phyloP scores from a whole-genome alignment of 1,140 invertebrate species.

The Spodoptera frugiperda region DNA sequence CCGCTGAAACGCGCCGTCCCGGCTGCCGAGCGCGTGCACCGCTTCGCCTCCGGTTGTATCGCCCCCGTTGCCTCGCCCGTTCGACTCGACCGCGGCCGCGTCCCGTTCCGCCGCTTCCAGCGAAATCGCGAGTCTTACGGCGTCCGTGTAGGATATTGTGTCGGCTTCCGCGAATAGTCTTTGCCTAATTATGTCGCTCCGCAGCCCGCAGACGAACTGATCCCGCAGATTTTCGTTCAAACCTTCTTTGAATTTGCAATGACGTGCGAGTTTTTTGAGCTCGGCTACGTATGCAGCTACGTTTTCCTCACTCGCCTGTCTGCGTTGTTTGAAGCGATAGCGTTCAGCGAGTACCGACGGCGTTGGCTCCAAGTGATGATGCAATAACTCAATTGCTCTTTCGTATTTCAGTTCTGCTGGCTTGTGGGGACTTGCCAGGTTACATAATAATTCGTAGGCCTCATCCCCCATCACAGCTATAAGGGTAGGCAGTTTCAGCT shows the following conservation, averaged over 20 bases:
- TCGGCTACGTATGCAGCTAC: background rate
- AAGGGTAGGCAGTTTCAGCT: conserved; percentile 28
- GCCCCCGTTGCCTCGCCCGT: background rate
- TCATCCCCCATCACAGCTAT: conserved; percentile 48
- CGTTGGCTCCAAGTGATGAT: conserved; percentile 2
- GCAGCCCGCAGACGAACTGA: conserved; percentile 27
- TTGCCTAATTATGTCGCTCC: background rate
- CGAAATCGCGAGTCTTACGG: conserved; percentile 13
- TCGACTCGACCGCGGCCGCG: conserved; percentile 43
- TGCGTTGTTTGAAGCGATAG: background rate
- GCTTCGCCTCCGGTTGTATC: conserved; percentile 14
- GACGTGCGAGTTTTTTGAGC: background rate
- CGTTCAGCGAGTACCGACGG: conserved; percentile 9
- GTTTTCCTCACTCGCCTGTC: conserved; percentile 6
- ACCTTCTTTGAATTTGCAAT: conserved; percentile 6
- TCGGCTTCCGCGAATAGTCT: conserved; percentile 16
- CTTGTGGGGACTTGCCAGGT: conserved; percentile 42
- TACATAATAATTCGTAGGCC: conserved; percentile 44
- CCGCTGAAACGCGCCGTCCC: conserved; percentile 1
- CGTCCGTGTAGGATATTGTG: background rate
- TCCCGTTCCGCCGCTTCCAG: conserved; percentile 30
- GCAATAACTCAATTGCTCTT: background rate
- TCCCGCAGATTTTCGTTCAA: conserved; percentile 14
- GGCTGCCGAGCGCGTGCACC: conserved; percentile 26
- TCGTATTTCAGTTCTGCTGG: conserved; percentile 32